Base-by-base conservation (phyloP, 2,113 vertebrate species). In the Aleadryas rufinucha region DNA sequence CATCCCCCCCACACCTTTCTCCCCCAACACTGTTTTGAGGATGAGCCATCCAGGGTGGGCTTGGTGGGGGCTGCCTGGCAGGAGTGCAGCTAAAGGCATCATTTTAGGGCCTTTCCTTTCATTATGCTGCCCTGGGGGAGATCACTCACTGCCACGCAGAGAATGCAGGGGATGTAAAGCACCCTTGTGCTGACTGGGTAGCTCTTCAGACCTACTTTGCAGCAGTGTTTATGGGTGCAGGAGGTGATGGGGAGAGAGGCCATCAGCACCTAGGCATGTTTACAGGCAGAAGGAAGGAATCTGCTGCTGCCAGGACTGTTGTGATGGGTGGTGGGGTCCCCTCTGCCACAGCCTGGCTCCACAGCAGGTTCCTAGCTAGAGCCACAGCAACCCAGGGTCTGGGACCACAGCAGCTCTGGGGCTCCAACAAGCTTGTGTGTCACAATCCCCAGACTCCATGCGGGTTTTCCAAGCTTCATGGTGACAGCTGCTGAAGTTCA, bases 61-160 rank as follows among this genome's bases (percentile, higher is more conserved):
- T 86, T 2, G 2, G 59, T 6, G 54, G 72, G 68, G 84, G n/a
- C 50, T 81, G 56, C 77, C 72, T 3, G 4, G 64, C 50, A 35
- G 82, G 49, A 35, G 33, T 22, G 2, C 14, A 24, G 72, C 54
- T 91, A 31, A 78, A 81, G 75, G 76, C 64, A 78, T 54, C 57
- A 50, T 60, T 96, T 75, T 61, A 71, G 60, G 78, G 85, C 66
- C 27, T 92, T 95, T 70, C 69, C 88, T 87, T 91, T 78, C 49
- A 33, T 16, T 64, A 41, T 8, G 2, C 33, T 86, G 68, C 71
- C 87, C 72, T 0, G 0, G 47, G 92, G 82, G n/a, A 54, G 87
- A 78, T 83, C 6, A 74, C 68, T 95, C 49, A 37, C 52, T 88
- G 71, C 81, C 1, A 1, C 24, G 83, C 69, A 71, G 91, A 72